Evolutionary conservation across 2,113 vertebrate species (phyloP), one percentile per base, ranked within the genome.

Genomic region (Misgurnus mizolepis): DNA sequence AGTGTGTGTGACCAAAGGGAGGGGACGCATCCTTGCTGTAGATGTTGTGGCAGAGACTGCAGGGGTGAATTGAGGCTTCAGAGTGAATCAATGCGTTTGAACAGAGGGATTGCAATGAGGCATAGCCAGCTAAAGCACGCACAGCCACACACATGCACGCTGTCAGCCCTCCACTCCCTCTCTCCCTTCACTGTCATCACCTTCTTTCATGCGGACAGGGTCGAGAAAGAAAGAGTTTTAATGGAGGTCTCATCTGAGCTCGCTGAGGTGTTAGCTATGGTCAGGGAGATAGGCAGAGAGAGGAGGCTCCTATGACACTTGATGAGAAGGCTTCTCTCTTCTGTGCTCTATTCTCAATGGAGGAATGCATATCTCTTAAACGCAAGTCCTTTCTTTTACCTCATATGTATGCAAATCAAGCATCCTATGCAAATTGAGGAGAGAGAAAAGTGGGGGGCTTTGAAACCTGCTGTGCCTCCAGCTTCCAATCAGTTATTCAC

Each of bases 321-420:
- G 64, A 82, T 87, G 69, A 82, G 81, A 81, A 86, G 76, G 64
- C 67, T 49, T 47, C 40, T 67, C 49, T 67, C 70, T 41, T 53
- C 62, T 64, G 14, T 55, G 6, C 22, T 56, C 27, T 81, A 69
- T 72, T 66, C 77, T 83, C 65, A 82, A 56, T 78, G 60, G 74
- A 79, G 62, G 74, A 79, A 82, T 78, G 73, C 77, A 22, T 83
- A 81, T 84, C 81, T 79, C 78, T 50, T n/a, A 10, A 65, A 78
- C 79, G 67, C 84, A 76, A 82, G 61, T 74, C 80, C 69, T 69
- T 70, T 69, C 81, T 76, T 69, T 72, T 71, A 72, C 62, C 82
- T 76, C 80, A 84, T 88, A 82, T 81, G 83, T 78, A 86, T 88
- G 87, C 85, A 86, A 86, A 88, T 88, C 74, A 80, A 76, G 77